Conservation (phyloP, 2,113 vertebrate genomes). For the Eurypyga helias region DNA sequence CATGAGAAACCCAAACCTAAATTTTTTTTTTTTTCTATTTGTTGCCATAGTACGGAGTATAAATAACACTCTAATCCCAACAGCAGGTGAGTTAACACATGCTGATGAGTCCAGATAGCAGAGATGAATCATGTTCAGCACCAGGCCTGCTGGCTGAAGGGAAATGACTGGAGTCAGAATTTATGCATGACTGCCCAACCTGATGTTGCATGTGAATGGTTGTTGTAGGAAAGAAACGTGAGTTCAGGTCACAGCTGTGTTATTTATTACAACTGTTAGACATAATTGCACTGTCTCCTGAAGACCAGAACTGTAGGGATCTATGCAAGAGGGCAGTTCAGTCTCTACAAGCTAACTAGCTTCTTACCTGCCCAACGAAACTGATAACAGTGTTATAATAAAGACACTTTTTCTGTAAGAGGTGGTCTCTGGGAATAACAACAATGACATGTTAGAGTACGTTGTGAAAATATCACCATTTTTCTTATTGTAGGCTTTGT, state of each 20-base stretch:
- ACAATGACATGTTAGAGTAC: not conserved
- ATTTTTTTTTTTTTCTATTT: not conserved
- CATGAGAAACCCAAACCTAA: not conserved
- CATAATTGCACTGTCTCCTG: not conserved
- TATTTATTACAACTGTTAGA: not conserved
- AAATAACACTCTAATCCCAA: not conserved
- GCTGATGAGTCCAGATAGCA: not conserved
- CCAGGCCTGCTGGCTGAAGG: not conserved
- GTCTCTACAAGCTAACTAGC: not conserved
- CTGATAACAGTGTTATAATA: not conserved
- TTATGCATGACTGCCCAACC: not conserved
- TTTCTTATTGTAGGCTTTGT: not conserved
- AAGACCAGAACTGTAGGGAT: not conserved
- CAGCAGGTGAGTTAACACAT: not conserved
- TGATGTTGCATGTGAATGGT: not conserved
- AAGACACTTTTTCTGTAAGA: not conserved
- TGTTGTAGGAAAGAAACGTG: not conserved
- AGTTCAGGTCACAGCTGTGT: not conserved
- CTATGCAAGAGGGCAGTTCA: not conserved
- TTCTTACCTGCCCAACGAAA: not conserved
- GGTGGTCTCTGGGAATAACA: not conserved
- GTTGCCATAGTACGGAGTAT: not conserved
- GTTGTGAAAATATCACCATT: not conserved
- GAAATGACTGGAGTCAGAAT: not conserved
- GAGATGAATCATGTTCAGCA: not conserved